Conservation (phyloP, 2,888 invertebrate species). For the Microplitis deprimator region DNA sequence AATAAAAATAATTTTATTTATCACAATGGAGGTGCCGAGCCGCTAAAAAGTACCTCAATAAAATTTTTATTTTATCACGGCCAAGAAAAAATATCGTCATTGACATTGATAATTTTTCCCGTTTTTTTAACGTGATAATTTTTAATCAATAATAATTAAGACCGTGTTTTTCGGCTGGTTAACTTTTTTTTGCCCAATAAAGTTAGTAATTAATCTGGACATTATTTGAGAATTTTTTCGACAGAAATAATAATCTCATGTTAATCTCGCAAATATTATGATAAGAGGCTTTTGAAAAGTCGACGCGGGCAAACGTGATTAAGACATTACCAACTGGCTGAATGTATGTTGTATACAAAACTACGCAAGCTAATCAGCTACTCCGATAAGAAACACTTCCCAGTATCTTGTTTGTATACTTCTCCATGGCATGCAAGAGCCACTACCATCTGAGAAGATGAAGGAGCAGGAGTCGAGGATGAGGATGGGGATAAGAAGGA, state of each 20-base stretch:
- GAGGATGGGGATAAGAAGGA: not conserved
- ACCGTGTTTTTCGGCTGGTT: not conserved
- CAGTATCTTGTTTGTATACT: conserved; percentile 26
- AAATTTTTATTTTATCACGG: no score
- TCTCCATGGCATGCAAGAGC: conserved; percentile 24
- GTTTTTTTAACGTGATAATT: no score
- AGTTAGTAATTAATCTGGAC: not conserved
- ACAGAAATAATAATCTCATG: conserved; percentile 17
- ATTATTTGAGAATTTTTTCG: conserved; percentile 14
- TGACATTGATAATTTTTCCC: no score
- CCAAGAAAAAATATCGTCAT: no score
- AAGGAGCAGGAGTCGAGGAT: conserved; percentile 12
- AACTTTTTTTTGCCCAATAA: not conserved
- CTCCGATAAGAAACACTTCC: conserved; percentile 30
- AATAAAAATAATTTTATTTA: no score
- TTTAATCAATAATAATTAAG: not conserved
- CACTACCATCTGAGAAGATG: not conserved
- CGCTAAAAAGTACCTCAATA: no score
- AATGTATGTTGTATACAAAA: conserved; percentile 17
- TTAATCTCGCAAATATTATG: conserved; percentile 35
- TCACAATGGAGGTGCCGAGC: no score
- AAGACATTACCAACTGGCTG: conserved; percentile 38
- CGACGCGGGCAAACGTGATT: conserved; percentile 29
- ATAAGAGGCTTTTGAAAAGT: conserved; percentile 9
- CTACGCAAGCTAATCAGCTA: conserved; percentile 17